Base-by-base conservation (phyloP, 2,888 invertebrate genomes). In the Beris chalybata region DNA sequence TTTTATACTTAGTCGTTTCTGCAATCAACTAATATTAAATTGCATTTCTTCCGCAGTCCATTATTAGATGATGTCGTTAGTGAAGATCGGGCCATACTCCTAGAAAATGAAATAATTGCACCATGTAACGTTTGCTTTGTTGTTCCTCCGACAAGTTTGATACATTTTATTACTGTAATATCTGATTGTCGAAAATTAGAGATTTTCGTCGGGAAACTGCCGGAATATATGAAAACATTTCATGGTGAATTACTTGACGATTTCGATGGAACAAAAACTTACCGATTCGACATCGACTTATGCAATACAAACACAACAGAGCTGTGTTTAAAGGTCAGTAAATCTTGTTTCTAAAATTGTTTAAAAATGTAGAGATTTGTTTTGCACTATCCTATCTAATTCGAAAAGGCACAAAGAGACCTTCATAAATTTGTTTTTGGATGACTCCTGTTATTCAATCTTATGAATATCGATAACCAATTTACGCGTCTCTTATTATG, bases 281-380 rank as follows among this genome's bases (percentile, higher is more conserved):
- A 76, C 68, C 75, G 79, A 7, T 78, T 77, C 43, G 81, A 80
- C 69, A 67, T 79, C 12, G 72, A 76, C 72, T 74, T 80, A 13
- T 70, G 43, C 13, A 9, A 38, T 4, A 12, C 4, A 38, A 15
- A 13, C 11, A 43, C 22, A 13, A 30, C 57, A 13, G 4, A 38
- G 4, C 1, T 65, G 5, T 50, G 7, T 38, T 43, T 57, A 9
- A 65, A 52, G 43, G 65, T 65, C 11, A 44, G 43, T 52, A 38
- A 38, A 38, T 22, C 3, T 22, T 3, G 22, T 22, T 22, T 22
- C 22, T 22, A 22, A 22, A 22, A 22, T 22, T 22, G 22, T 22
- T 22, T 22, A 22, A 22, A 22, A 22, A 22, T 22, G 22, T 22
- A 22, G 22, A 22, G 22, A 22, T 22, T 22, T 22, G 22, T 22